Evolutionary conservation across 2,797 vertebrate genomes (phyloP).

Genomic region (Epinephelus malabaricus): DNA sequence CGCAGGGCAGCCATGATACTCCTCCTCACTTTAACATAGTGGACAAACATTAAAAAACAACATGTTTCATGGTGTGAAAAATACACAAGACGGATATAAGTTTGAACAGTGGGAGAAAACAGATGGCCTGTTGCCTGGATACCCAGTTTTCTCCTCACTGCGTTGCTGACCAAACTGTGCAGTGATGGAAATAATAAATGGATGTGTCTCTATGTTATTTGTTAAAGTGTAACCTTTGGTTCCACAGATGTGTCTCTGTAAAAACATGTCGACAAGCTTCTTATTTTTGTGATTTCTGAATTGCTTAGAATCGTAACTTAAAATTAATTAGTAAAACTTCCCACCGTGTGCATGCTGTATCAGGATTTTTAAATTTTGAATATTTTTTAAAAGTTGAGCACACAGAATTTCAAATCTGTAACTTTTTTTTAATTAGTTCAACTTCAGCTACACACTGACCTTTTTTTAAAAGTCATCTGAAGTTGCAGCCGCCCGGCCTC

Average conservation of each 20-base stretch:
- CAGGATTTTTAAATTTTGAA: background rate
- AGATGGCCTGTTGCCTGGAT: slow-evolving; percentile 68
- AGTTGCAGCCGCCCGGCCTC: slow-evolving; percentile 3
- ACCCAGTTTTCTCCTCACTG: slow-evolving; percentile 37
- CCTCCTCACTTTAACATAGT: slow-evolving; percentile 38
- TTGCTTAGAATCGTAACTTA: background rate
- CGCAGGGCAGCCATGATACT: slow-evolving; percentile 28
- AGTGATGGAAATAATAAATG: slow-evolving; percentile 38
- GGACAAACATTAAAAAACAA: slow-evolving; percentile 31
- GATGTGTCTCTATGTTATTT: slow-evolving; percentile 21
- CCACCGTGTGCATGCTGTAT: too few species aligned
- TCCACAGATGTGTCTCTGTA: background rate
- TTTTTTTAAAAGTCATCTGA: slow-evolving; percentile 21
- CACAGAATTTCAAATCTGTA: background rate
- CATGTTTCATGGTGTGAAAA: slow-evolving; percentile 24
- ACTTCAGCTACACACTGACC: slow-evolving; percentile 11
- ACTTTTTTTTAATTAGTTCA: background rate
- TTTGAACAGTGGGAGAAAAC: slow-evolving; percentile 44
- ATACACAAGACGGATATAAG: slow-evolving; percentile 24
- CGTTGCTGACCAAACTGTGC: slow-evolving; percentile 29
- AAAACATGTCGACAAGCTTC: background rate
- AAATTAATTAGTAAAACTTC: background rate
- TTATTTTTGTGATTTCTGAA: background rate
- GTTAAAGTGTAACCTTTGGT: background rate
- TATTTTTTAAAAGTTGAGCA: background rate